Base-by-base conservation (phyloP, 1,140 invertebrate genomes). In the Conus ventricosus region DNA sequence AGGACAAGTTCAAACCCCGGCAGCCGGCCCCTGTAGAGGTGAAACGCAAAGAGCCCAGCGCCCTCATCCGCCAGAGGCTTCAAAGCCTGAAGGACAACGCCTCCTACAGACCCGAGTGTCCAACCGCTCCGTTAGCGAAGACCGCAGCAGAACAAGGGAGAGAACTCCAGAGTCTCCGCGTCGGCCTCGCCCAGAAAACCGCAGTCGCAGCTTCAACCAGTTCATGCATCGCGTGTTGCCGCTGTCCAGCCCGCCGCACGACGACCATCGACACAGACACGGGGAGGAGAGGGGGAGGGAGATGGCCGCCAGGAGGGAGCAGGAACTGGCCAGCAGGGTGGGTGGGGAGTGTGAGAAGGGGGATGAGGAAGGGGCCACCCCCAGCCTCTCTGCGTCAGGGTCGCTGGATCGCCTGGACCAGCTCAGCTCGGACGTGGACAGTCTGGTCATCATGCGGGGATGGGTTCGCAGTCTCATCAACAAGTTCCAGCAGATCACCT, bases 381-480 rank as follows among this genome's bases (percentile, higher is more conserved):
- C 84, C 4, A 83, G 75, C 57, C 20, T 83, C 13, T 82, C 86
- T 20, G 81, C 67, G 3, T 4, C 11, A 60, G 88, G 87, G 15
- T 92, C 90, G 7, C n/a, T 89, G 15, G 89, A 89, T 51, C 81
- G 90, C 8, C 89, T 92, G 8, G 92, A 93, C 55, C 90, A 91
- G 60, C 67, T 91, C 8, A 90, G 87, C 51, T 87, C 53, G 15
- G 92, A 93, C 7, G 71, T 91, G 6, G 90, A 92, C 17, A 93
- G 91, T 81, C 87, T 93, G 13, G 90, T 93, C 51, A 90, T 92
- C 20, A 93, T 93, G 92, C 92, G 92, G 83, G 93, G 93, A 13
- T 93, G 92, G 92, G 93, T 93, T 5, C 85, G 85, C 85, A 89
- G 91, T 75, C 88, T 93, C 11, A 93, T 93, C 87, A 91, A 89